Evolutionary conservation across 2,113 vertebrate genomes (phyloP), one percentile per base, ranked within the genome.

Genomic region (Andinoacara biseriatus): DNA sequence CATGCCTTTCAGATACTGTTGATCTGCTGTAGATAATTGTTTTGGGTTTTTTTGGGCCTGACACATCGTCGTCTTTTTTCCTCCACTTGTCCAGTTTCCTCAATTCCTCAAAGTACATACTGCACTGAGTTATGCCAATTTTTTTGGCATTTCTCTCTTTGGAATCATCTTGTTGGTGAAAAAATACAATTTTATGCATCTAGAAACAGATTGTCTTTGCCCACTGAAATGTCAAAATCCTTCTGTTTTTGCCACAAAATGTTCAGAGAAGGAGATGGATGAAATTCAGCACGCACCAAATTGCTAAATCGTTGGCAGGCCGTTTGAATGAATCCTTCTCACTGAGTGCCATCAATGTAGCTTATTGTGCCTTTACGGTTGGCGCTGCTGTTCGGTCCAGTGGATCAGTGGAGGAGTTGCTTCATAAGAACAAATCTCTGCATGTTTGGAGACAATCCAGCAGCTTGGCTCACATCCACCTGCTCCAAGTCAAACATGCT

Each of bases 321-420:
- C 15, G 38, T 57, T 17, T 46, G 60, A 81, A 56, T 63, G 76
- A 63, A 81, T 65, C 78, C 33, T 29, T 86, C 58, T 74, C 26
- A 24, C 58, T 1, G 56, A 81, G 29, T 56, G 74, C 40, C 59
- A 86, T 90, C 65, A 92, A 76, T 80, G 49, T 81, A 1, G 58
- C 54, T 63, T 59, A 81, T 85, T 85, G 65, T 86, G 15, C 13
- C 29, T 35, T 20, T 61, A 62, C 85, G 54, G 38, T 80, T 87
- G 83, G 59, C 1, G 11, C 43, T 54, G 38, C 24, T 35, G 26
- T 54, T 61, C 24, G 43, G 43, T 76, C 63, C 86, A 77, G 52
- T 59, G 52, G 46, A 76, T 81, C 57, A 87, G 69, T 35, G 63
- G 69, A 84, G 65, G 20, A 58, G 80, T 72, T 88, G 20, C 69